Percentiles rank a stretch among this genome's conserved stretches.
Evolutionary conservation across 2,797 vertebrate genomes (phyloP).

Genomic region (Diglossa cyanea): DNA sequence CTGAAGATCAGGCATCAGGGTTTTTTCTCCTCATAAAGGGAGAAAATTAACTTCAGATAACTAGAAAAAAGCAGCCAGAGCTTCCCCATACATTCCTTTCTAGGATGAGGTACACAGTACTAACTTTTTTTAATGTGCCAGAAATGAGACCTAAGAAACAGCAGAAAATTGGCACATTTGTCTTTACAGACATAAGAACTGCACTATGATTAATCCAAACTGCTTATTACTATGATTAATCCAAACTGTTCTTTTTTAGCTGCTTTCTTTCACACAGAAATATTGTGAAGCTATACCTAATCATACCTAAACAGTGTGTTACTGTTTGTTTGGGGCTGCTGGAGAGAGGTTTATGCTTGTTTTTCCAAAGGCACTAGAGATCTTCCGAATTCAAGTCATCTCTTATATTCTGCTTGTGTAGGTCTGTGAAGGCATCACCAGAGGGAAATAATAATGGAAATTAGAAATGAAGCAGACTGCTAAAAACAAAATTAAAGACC

Average conservation of each 20-base stretch:
- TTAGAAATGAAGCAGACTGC: conserved; percentile 8
- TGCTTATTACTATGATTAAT: neutral
- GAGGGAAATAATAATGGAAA: conserved; percentile 29
- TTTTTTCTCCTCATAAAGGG: neutral
- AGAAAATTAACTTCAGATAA: neutral
- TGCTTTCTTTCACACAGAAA: neutral
- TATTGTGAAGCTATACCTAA: neutral
- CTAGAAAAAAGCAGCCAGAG: neutral
- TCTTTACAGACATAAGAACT: neutral
- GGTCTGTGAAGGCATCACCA: neutral
- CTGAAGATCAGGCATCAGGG: neutral
- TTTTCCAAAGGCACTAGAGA: neutral
- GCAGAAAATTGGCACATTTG: neutral
- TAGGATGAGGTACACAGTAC: rapidly evolving
- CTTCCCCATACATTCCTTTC: neutral
- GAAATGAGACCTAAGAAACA: neutral
- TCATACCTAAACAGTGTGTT: neutral
- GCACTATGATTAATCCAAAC: neutral
- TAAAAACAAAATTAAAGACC: conserved; percentile 49
- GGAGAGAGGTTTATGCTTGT: neutral
- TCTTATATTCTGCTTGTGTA: neutral
- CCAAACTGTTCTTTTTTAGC: neutral
- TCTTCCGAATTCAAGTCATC: neutral
- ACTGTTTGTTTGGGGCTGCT: neutral
- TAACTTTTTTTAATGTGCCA: neutral